Conservation (phyloP, 2,888 invertebrate species). For the Thereva nobilitata region DNA sequence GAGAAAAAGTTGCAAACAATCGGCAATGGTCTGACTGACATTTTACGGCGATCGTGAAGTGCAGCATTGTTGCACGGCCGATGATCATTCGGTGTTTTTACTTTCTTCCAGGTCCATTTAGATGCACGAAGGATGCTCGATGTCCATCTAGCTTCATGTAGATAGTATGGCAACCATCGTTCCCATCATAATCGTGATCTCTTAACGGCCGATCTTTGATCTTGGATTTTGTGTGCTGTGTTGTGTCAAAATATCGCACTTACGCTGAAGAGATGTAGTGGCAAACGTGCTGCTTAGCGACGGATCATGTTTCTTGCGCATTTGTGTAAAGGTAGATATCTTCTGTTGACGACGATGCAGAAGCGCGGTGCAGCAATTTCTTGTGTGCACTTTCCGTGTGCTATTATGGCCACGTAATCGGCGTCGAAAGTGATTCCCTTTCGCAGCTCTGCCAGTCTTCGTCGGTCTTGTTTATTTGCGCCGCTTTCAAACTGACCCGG, state of each 20-base stretch:
- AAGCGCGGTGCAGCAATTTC: neutral
- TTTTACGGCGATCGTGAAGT: too few species aligned
- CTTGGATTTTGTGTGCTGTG: neutral
- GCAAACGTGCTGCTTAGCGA: neutral
- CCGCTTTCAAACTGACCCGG: neutral
- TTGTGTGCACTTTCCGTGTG: too few species aligned
- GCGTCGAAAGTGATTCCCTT: slow-evolving; percentile 23
- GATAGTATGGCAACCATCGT: slow-evolving; percentile 3
- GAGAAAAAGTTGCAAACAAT: neutral
- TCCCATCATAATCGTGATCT: neutral
- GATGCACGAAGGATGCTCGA: neutral
- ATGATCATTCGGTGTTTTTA: neutral
- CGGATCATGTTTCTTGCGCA: neutral
- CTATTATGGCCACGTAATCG: slow-evolving; percentile 3
- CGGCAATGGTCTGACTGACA: too few species aligned
- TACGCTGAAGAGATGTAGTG: neutral
- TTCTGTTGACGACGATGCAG: slow-evolving; percentile 2
- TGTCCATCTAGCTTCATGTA: slow-evolving; percentile 21
- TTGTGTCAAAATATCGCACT: neutral
- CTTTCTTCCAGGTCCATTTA: slow-evolving; percentile 16
- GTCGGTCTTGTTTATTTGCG: neutral
- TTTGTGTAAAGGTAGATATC: slow-evolving; percentile 8
- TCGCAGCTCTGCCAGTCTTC: neutral
- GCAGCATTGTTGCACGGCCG: too few species aligned
- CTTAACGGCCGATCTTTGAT: neutral